Conservation (phyloP, 2,888 invertebrate genomes). For the Koerneria pararmatus region DNA sequence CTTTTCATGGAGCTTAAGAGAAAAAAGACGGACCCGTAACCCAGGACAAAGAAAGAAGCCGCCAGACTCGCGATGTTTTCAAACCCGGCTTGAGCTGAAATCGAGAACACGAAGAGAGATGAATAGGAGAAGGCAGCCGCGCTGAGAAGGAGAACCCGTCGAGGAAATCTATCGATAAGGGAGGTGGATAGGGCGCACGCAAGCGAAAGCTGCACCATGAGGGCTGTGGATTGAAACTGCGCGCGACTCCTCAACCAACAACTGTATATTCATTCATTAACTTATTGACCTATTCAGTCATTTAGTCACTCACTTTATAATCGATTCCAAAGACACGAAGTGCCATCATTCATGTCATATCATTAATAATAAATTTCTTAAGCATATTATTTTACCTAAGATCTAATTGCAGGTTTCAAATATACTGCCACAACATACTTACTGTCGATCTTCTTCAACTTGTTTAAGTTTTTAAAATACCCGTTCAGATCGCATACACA, state of each 20-base stretch:
- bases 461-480: too few species aligned
- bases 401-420: too few species aligned
- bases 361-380: too few species aligned
- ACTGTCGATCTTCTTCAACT: too few species aligned
- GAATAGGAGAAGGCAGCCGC: slow-evolving; percentile 27
- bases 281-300: too few species aligned
- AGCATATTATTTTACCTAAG: too few species aligned
- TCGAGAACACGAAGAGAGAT: slow-evolving; percentile 30
- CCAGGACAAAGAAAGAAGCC: slow-evolving; percentile 42
- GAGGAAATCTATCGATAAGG: slow-evolving; percentile 39
- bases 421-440: too few species aligned
- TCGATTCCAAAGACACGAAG: too few species aligned
- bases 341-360: too few species aligned
- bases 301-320: too few species aligned
- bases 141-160: slow-evolving; percentile 33
- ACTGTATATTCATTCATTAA: too few species aligned
- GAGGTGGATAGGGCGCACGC: slow-evolving; percentile 43
- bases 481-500: too few species aligned
- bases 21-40: slow-evolving; percentile 36
- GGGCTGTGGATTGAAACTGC: slow-evolving; percentile 44
- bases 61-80: slow-evolving; percentile 35
- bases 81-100: slow-evolving; percentile 32
- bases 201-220: slow-evolving; percentile 45
- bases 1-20: neutral
- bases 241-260: slow-evolving; percentile 40